Conservation (phyloP, 2,888 invertebrate genomes). For the Thecocarcelia acutangulata region DNA sequence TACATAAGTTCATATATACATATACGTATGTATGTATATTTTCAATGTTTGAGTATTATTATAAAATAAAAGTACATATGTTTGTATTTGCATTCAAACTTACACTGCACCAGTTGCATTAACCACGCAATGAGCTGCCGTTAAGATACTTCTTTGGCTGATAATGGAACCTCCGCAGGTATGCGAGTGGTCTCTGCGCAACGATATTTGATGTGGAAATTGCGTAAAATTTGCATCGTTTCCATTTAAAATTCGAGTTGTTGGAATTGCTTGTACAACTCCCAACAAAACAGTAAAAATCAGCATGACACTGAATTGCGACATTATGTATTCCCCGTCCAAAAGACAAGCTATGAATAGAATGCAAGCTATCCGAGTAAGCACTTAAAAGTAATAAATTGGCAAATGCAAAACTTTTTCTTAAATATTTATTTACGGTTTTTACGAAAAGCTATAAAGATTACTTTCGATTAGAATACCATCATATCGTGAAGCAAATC, state of each 20-base stretch:
- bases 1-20: neutral
- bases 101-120: slow-evolving; percentile 45
- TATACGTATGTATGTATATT: too few species aligned
- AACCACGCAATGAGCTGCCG: slow-evolving; percentile 74
- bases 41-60: too few species aligned
- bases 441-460: too few species aligned
- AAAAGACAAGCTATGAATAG: neutral
- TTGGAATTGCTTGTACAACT: slow-evolving; percentile 35
- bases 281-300: slow-evolving; percentile 8
- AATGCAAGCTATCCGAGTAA: too few species aligned
- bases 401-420: too few species aligned
- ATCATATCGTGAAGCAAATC: too few species aligned
- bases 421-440: too few species aligned
- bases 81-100: slow-evolving; percentile 14
- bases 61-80: too few species aligned
- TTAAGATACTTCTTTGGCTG: slow-evolving; percentile 69
- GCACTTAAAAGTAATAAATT: too few species aligned
- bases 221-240: slow-evolving; percentile 73
- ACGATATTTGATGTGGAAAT: slow-evolving; percentile 78
- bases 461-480: too few species aligned
- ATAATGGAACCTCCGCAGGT: slow-evolving; percentile 74
- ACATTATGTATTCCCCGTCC: slow-evolving; percentile 24
- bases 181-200: slow-evolving; percentile 71
- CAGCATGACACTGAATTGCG: slow-evolving; percentile 3
- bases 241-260: slow-evolving; percentile 76